A percentile compares a stretch with the other conserved stretches of the same genome.
phyloP scores from a whole-genome alignment of 2,113 vertebrate species.

The Scatophagus argus region DNA sequence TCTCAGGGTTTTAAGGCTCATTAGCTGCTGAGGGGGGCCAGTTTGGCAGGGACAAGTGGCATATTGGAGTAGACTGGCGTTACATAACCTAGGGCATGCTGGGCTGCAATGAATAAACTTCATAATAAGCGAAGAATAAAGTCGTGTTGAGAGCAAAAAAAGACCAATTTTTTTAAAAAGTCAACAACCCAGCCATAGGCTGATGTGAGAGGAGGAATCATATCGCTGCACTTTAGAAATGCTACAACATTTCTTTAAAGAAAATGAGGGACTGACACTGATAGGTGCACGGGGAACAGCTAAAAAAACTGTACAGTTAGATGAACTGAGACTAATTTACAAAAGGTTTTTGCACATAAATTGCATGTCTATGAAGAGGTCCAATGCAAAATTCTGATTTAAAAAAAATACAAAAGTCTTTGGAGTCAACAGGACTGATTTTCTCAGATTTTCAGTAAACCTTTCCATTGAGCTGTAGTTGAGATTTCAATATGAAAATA shows the following conservation, averaged over 20 bases:
- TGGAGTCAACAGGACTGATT: neutral
- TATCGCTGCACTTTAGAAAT: slow-evolving; percentile 5
- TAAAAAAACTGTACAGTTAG: slow-evolving; percentile 9
- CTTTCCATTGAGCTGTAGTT: neutral
- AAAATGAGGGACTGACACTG: slow-evolving; percentile 15
- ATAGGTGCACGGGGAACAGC: slow-evolving; percentile 6
- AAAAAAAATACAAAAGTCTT: neutral
- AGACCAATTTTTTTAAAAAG: neutral
- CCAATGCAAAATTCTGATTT: neutral
- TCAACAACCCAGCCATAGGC: slow-evolving; percentile 5
- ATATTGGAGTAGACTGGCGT: slow-evolving; percentile 64
- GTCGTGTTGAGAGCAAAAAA: slow-evolving; percentile 10
- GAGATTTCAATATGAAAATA: neutral
- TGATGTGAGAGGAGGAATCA: slow-evolving; percentile 10
- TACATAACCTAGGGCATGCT: slow-evolving; percentile 59
- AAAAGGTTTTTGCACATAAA: neutral
- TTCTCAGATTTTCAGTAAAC: slow-evolving; percentile 4
- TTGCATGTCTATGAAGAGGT: neutral
- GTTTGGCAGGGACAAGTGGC: slow-evolving; percentile 71
- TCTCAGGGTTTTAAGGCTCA: slow-evolving; percentile 78
- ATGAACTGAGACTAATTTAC: neutral
- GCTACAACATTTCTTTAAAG: slow-evolving; percentile 2
- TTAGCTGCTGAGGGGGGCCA: slow-evolving; percentile 70
- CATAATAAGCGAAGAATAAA: slow-evolving; percentile 52
- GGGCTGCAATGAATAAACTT: slow-evolving; percentile 56